phyloP scores from a whole-genome alignment of 2,888 invertebrate species.

The Meganola albula region DNA sequence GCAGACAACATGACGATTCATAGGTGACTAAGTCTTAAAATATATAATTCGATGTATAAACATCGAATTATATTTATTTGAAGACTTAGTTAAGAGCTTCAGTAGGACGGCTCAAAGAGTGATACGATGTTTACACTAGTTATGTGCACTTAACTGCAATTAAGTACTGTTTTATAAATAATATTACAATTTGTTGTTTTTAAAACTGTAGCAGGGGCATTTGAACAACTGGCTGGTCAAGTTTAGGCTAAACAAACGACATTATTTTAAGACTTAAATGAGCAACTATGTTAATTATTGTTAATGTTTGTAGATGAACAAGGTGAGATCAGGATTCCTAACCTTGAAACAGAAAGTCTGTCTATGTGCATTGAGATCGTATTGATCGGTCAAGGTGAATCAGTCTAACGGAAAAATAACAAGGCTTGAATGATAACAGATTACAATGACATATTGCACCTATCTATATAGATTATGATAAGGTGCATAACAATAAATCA shows the following conservation, averaged over 20 bases:
- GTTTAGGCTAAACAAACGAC: slow-evolving; percentile 1
- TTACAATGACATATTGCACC: too few species aligned
- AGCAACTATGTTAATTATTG: slow-evolving; percentile 23
- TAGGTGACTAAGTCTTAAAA: slow-evolving; percentile 23
- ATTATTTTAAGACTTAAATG: too few species aligned
- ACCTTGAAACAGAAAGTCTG: slow-evolving; percentile 65
- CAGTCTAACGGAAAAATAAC: slow-evolving; percentile 36
- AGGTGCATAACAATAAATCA: too few species aligned
- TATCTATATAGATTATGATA: too few species aligned
- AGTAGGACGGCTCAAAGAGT: slow-evolving; percentile 28
- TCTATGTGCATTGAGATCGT: slow-evolving; percentile 39
- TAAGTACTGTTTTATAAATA: slow-evolving; percentile 38
- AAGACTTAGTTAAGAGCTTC: slow-evolving; percentile 39
- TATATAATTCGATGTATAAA: slow-evolving; percentile 24
- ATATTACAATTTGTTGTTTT: too few species aligned
- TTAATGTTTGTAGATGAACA: slow-evolving; percentile 23
- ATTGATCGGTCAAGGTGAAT: slow-evolving; percentile 64
- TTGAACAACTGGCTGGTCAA: too few species aligned
- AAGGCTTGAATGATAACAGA: slow-evolving; percentile 20
- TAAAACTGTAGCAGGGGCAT: too few species aligned
- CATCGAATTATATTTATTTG: slow-evolving; percentile 36
- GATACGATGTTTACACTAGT: slow-evolving; percentile 35
- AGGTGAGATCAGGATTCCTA: slow-evolving; percentile 44
- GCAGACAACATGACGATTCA: slow-evolving; percentile 34
- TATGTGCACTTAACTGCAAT: slow-evolving; percentile 36